Evolutionary conservation across 2,797 vertebrate species (phyloP).

Genomic region (Epinephelus coioides): DNA sequence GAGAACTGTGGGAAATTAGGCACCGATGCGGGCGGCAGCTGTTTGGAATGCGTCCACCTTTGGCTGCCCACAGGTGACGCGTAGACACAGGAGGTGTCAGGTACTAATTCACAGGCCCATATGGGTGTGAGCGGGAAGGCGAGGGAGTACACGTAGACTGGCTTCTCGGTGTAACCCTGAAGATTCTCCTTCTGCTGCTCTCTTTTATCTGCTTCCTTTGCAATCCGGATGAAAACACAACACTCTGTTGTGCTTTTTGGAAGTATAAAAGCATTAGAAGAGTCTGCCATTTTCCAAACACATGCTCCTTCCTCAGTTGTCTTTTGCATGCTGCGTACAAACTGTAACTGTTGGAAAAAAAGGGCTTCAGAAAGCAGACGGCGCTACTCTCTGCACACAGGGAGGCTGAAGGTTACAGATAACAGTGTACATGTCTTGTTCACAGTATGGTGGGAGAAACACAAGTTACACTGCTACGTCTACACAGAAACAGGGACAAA

Average conservation of each 20-base stretch:
- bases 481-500: slow-evolving; percentile 72
- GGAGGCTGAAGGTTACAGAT: slow-evolving; percentile 62
- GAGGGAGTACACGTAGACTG: slow-evolving; percentile 35
- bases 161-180: slow-evolving; percentile 29
- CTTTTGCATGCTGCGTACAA: slow-evolving; percentile 55
- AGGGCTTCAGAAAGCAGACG: slow-evolving; percentile 39
- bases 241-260: slow-evolving; percentile 1
- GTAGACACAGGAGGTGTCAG: slow-evolving; percentile 72
- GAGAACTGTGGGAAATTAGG: slow-evolving; percentile 63
- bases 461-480: slow-evolving; percentile 46
- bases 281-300: slow-evolving; percentile 25
- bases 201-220: slow-evolving; percentile 36
- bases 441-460: slow-evolving; percentile 56
- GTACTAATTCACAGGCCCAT: slow-evolving; percentile 70
- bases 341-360: slow-evolving; percentile 24
- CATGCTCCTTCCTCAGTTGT: slow-evolving; percentile 40
- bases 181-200: slow-evolving; percentile 33
- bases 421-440: slow-evolving; percentile 51
- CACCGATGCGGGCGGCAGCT: slow-evolving; percentile 57
- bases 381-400: slow-evolving; percentile 42
- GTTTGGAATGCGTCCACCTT: slow-evolving; percentile 53
- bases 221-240: slow-evolving; percentile 27
- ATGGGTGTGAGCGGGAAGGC: slow-evolving; percentile 63
- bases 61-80: slow-evolving; percentile 60
- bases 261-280: slow-evolving; percentile 28